A percentile compares a stretch with the other conserved stretches of the same genome.
phyloP scores from a whole-genome alignment of 2,797 vertebrate species.

The Urophycis tenuis region DNA sequence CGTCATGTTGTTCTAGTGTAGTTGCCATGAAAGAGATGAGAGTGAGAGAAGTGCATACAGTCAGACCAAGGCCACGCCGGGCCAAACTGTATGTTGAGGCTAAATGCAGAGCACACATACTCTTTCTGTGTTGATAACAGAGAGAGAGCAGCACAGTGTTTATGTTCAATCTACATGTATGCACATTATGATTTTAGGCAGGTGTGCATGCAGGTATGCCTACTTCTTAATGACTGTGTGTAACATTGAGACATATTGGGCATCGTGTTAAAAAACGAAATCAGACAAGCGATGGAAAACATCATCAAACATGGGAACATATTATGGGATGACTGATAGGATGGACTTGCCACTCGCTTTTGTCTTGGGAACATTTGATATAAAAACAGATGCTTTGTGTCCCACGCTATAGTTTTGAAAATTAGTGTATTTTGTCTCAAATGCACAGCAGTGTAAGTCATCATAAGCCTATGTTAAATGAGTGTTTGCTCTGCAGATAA shows the following conservation, averaged over 20 bases:
- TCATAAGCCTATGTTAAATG: background rate
- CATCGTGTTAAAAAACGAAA: background rate
- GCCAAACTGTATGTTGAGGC: background rate
- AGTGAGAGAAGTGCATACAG: background rate
- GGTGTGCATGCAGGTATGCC: constrained; percentile 1
- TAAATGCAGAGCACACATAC: background rate
- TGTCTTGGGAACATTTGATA: constrained; percentile 1
- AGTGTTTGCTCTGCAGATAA: constrained; percentile 3
- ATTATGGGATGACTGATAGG: background rate
- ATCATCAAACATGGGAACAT: background rate
- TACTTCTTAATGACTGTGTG: background rate
- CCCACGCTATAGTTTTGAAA: background rate
- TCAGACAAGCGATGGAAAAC: background rate
- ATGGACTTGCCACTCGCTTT: constrained; percentile 4
- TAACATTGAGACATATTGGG: background rate
- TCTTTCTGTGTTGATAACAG: background rate
- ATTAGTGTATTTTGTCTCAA: background rate
- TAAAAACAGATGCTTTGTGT: constrained; percentile 1
- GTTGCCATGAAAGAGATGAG: background rate
- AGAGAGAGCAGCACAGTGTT: background rate
- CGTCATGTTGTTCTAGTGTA: background rate
- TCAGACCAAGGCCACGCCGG: background rate
- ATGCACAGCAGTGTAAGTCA: background rate
- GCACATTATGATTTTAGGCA: background rate
- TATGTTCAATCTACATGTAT: background rate